A percentile compares a stretch with the other conserved stretches of the same genome.
Evolutionary conservation across 2,797 vertebrate species (phyloP).

Genomic region (Malacoctenus gilli): DNA sequence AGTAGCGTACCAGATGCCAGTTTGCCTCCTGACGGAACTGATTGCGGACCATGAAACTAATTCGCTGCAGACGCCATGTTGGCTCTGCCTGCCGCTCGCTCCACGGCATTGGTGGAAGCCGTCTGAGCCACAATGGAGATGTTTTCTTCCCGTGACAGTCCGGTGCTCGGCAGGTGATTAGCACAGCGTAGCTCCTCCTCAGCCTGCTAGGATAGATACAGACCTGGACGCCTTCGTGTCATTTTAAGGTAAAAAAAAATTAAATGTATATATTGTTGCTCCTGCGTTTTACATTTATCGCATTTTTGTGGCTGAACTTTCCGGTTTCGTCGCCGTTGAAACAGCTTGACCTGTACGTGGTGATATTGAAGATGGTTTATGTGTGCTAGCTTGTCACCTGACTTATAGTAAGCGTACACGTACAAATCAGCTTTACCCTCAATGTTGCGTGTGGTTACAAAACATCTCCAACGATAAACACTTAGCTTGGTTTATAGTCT

Average conservation of each 20-base stretch:
- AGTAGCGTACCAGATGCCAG: background rate
- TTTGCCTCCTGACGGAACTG: background rate
- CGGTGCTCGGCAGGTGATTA: conserved; percentile 73
- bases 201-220: conserved; percentile 24
- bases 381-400: conserved; percentile 59
- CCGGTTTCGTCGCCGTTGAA: background rate
- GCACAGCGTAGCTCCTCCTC: conserved; percentile 69
- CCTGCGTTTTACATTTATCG: background rate
- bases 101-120: background rate
- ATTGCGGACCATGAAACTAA: conserved; percentile 35
- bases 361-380: conserved; percentile 21
- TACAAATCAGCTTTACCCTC: conserved; percentile 60
- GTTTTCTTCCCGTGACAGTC: conserved; percentile 60
- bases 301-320: background rate
- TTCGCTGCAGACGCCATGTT: conserved; percentile 42
- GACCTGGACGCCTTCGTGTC: conserved; percentile 32
- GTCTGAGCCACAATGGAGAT: conserved; percentile 63
- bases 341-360: background rate
- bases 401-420: conserved; percentile 36
- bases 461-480: background rate
- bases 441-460: conserved; percentile 3
- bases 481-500: background rate
- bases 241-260: conserved; percentile 52
- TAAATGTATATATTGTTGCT: background rate
- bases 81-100: conserved; percentile 25